A percentile compares a stretch with the other conserved stretches of the same genome.
phyloP scores from a whole-genome alignment of 2,797 vertebrate genomes.

The Parauchenoglanis punctatus region DNA sequence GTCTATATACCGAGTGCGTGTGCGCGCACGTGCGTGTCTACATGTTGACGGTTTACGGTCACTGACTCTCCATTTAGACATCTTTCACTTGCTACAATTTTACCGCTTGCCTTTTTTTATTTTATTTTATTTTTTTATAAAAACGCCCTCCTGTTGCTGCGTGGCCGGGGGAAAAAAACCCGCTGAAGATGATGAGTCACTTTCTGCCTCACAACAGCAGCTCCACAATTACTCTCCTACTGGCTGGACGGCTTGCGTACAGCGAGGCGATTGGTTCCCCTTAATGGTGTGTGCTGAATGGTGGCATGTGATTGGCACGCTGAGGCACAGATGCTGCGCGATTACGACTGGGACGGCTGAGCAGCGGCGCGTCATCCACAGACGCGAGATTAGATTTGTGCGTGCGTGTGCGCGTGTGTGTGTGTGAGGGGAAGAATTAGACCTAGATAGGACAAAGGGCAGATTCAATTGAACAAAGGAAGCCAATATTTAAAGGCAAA shows the following conservation, averaged over 20 bases:
- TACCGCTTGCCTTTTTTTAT: neutral
- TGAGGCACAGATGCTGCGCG: slow-evolving; percentile 26
- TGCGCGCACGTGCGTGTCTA: neutral
- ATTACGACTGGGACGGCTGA: slow-evolving; percentile 19
- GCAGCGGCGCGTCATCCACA: slow-evolving; percentile 14
- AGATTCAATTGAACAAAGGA: neutral
- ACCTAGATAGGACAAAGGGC: slow-evolving; percentile 14
- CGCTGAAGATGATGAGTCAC: slow-evolving; percentile 71
- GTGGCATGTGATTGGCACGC: slow-evolving; percentile 8
- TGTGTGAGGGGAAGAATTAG: neutral
- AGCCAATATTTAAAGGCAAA: neutral
- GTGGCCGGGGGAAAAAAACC: slow-evolving; percentile 29
- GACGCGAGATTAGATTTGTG: slow-evolving; percentile 29
- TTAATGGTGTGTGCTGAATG: slow-evolving; percentile 32
- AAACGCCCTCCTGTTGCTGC: slow-evolving; percentile 49
- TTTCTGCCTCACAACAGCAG: slow-evolving; percentile 75
- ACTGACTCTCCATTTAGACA: neutral
- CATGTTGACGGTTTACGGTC: slow-evolving; percentile 1
- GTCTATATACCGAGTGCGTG: neutral
- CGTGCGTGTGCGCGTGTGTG: neutral
- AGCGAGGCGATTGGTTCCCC: slow-evolving; percentile 63
- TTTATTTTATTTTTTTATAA: neutral
- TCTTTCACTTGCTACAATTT: slow-evolving; percentile 10
- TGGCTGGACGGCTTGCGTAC: slow-evolving; percentile 50
- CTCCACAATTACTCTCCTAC: slow-evolving; percentile 66